Conservation (phyloP, 2,888 invertebrate species). For the Gibbula magus region DNA sequence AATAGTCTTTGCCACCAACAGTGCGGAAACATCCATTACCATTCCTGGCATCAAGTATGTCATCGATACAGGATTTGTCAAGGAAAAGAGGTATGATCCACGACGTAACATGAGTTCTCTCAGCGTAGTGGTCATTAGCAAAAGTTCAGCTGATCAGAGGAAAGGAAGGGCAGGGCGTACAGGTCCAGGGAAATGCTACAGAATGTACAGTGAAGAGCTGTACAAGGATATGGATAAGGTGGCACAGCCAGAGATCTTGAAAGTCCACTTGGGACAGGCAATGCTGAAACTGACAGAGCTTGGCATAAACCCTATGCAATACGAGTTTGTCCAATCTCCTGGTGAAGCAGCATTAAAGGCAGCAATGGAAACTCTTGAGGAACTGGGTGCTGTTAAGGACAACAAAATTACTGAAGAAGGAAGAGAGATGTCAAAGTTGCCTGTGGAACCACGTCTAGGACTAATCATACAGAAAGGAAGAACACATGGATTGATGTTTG, state of each 20-base stretch:
- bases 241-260: slow-evolving; percentile 72
- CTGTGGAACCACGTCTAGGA: too few species aligned
- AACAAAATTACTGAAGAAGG: too few species aligned
- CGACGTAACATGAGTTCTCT: slow-evolving; percentile 65
- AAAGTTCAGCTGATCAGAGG: slow-evolving; percentile 74
- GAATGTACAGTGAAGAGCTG: slow-evolving; percentile 70
- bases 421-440: too few species aligned
- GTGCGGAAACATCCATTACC: slow-evolving; percentile 75
- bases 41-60: slow-evolving; percentile 75
- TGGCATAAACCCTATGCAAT: slow-evolving; percentile 62
- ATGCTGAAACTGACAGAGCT: slow-evolving; percentile 69
- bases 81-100: slow-evolving; percentile 72
- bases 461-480: too few species aligned
- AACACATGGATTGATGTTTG: too few species aligned
- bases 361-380: slow-evolving; percentile 59
- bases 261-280: slow-evolving; percentile 66
- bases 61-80: slow-evolving; percentile 74
- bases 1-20: slow-evolving; percentile 75
- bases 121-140: slow-evolving; percentile 60
- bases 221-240: slow-evolving; percentile 63
- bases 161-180: slow-evolving; percentile 75
- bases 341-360: slow-evolving; percentile 52
- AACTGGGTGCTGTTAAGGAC: too few species aligned
- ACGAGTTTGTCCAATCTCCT: slow-evolving; percentile 73
- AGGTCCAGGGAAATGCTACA: slow-evolving; percentile 71